These are phyloP conservation scores for Apocheima hispidaria DNA, from an alignment of 2,888 invertebrate species.

Conservation along the genomic window DNA sequence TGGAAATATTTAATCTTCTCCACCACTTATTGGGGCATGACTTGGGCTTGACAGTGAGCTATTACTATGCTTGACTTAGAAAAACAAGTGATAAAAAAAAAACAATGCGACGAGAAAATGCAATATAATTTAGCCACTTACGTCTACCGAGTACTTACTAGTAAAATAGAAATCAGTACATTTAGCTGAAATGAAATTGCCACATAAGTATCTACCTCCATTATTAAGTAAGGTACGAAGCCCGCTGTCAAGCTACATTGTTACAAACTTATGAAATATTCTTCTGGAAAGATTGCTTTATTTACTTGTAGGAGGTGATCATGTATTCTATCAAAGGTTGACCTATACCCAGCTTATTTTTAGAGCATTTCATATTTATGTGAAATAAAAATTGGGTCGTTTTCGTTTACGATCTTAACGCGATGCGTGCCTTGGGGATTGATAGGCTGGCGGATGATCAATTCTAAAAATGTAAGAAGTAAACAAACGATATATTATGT, in stretches of 20 bases:
- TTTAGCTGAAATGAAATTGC: not conserved
- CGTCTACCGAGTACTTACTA: too few relatives aligned
- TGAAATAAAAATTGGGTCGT: constrained; percentile 27
- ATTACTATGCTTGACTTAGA: too few relatives aligned
- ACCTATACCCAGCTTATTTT: constrained; percentile 22
- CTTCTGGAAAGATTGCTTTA: not conserved
- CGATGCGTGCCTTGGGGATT: constrained; percentile 27
- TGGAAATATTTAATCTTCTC: too few relatives aligned
- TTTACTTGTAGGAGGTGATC: constrained; percentile 12
- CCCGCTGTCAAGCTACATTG: not conserved
- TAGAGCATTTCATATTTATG: constrained; percentile 28
- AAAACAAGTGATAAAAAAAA: too few relatives aligned
- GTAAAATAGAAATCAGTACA: not conserved
- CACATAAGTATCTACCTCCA: not conserved
- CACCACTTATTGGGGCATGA: too few relatives aligned
- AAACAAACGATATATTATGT: not conserved
- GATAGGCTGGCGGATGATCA: constrained; percentile 23
- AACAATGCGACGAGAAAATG: too few relatives aligned
- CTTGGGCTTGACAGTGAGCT: too few relatives aligned
- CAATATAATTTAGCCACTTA: too few relatives aligned
- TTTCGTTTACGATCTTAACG: constrained; percentile 16
- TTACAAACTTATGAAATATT: constrained; percentile 4
- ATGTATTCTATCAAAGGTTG: constrained; percentile 17
- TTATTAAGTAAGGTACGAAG: not conserved
- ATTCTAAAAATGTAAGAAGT: constrained; percentile 17